A percentile compares a stretch with the other conserved stretches of the same genome.
Conservation (phyloP, 1,140 invertebrate species). For the Caenorhabditis brenneri region DNA sequence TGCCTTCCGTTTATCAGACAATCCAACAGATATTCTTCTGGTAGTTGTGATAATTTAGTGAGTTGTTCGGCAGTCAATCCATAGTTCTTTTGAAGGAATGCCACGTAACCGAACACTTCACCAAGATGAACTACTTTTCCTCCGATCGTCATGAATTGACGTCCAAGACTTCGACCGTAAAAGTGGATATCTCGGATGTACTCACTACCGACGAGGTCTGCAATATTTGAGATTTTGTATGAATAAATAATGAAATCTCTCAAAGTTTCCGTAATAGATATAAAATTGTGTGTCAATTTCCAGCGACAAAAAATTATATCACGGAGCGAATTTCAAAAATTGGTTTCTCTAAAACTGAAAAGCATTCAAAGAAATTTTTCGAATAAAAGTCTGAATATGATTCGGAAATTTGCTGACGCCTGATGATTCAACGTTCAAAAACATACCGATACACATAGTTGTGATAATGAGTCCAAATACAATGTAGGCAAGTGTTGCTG, state of each 20-base stretch:
- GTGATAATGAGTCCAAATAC: conserved; percentile 70
- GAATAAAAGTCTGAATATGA: too few species aligned
- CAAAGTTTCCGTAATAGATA: too few species aligned
- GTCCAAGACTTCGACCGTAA: conserved; percentile 67
- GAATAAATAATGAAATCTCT: not conserved
- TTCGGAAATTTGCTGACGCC: too few species aligned
- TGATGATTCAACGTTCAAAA: too few species aligned
- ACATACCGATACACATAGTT: conserved; percentile 70
- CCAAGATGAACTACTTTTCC: conserved; percentile 71
- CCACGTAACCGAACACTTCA: conserved; percentile 70
- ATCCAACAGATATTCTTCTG: conserved; percentile 70
- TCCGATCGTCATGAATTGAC: conserved; percentile 69
- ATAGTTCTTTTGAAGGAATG: conserved; percentile 71
- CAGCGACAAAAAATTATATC: too few species aligned
- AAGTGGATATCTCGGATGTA: conserved; percentile 71
- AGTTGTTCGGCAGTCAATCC: conserved; percentile 70
- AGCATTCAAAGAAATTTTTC: too few species aligned
- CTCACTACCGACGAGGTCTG: conserved; percentile 69
- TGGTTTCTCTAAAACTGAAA: too few species aligned
- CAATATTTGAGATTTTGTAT: conserved; percentile 14
- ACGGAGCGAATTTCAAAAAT: too few species aligned
- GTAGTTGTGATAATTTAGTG: conserved; percentile 68
- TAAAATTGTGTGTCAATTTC: too few species aligned
- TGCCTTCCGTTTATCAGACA: conserved; percentile 70
- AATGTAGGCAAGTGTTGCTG: conserved; percentile 68